Evolutionary conservation across 1,140 invertebrate species (phyloP).

Genomic region (Caenorhabditis brenneri): DNA sequence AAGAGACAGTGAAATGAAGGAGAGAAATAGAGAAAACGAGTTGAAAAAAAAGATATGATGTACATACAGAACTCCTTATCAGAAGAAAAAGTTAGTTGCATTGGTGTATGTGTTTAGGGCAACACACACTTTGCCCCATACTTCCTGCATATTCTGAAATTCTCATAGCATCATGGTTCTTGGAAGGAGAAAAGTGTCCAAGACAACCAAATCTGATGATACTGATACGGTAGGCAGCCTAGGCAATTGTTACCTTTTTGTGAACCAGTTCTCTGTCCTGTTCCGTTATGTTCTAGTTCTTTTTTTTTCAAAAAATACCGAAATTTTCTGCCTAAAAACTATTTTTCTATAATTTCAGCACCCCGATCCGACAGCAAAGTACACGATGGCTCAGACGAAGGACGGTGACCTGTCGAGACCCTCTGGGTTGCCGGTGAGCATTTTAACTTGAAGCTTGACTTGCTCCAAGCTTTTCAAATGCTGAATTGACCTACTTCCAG

Average conservation of each 20-base stretch:
- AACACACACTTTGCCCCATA: not conserved
- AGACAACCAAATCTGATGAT: not conserved
- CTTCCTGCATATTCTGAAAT: not conserved
- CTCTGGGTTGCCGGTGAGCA: not conserved
- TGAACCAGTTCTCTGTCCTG: too few relatives aligned
- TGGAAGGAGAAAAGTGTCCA: not conserved
- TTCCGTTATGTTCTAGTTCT: too few relatives aligned
- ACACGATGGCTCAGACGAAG: constrained; percentile 27
- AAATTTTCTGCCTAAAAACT: not conserved
- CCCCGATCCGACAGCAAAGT: not conserved
- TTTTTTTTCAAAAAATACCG: too few relatives aligned
- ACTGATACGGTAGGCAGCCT: not conserved
- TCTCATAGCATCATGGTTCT: not conserved
- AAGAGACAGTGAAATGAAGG: not conserved
- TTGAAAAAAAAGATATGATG: not conserved
- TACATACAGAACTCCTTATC: not conserved
- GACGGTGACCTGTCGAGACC: constrained; percentile 8
- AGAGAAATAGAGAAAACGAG: not conserved
- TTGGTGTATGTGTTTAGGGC: not conserved
- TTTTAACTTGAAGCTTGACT: not conserved
- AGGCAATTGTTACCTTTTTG: too few relatives aligned
- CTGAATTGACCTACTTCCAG: too few relatives aligned
- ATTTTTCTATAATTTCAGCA: not conserved
- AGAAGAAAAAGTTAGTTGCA: too few relatives aligned
- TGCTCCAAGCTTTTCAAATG: not conserved